These are phyloP conservation scores for Rhopalosiphum maidis DNA, from an alignment of 1,140 invertebrate genomes.

Conservation along the genomic window DNA sequence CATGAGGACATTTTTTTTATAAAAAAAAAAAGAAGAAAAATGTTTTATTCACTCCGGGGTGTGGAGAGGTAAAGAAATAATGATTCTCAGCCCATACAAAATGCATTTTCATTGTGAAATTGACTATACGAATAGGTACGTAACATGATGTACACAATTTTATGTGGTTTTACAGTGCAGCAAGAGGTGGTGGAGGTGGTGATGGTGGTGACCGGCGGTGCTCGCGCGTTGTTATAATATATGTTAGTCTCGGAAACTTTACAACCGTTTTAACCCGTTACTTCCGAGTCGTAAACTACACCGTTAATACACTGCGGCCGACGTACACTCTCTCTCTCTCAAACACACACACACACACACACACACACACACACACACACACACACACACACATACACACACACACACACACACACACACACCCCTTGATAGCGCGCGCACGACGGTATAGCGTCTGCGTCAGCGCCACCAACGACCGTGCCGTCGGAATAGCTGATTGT, in stretches of 20 bases:
- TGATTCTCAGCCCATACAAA: not conserved
- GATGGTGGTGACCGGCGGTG: not conserved
- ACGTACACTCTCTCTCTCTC: not conserved
- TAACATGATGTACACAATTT: not conserved
- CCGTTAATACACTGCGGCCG: not conserved
- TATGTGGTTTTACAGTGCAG: not conserved
- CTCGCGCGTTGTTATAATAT: not conserved
- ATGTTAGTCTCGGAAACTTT: conserved; percentile 18
- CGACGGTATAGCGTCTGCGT: not conserved
- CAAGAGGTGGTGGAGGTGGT: too few species aligned
- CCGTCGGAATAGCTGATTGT: not conserved
- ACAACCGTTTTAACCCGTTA: not conserved
- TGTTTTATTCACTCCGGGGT: not conserved
- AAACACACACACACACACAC: too few species aligned
- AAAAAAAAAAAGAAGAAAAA: not conserved
- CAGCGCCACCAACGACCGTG: not conserved
- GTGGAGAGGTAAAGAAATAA: not conserved
- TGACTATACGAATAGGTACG: not conserved
- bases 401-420: not conserved
- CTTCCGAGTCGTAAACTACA: not conserved
- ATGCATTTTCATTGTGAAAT: not conserved
- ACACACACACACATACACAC: too few species aligned
- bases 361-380: too few species aligned
- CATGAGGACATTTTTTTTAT: not conserved
- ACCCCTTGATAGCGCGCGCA: not conserved